phyloP scores from a whole-genome alignment of 2,113 vertebrate species.

The Melanostigma gelatinosum region DNA sequence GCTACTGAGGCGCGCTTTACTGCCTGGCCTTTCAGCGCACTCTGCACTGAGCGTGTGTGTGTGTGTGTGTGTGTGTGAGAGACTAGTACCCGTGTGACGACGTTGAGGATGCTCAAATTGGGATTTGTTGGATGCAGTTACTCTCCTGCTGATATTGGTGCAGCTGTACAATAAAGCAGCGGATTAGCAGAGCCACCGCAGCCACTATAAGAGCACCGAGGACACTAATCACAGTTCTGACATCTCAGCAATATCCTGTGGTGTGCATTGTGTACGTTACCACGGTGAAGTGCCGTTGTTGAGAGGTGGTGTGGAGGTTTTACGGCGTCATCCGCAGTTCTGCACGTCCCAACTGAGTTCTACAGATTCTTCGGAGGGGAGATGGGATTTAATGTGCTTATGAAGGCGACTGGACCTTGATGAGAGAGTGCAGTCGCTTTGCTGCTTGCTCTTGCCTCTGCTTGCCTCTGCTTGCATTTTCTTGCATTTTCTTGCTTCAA shows the following conservation, averaged over 20 bases:
- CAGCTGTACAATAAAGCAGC: constrained; percentile 62
- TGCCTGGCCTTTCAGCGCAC: constrained; percentile 66
- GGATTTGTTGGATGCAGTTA: constrained; percentile 45
- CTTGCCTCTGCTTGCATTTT: too few relatives aligned
- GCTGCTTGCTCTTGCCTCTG: too few relatives aligned
- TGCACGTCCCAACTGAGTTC: background rate
- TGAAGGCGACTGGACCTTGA: too few relatives aligned
- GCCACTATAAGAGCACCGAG: constrained; percentile 39
- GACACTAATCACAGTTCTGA: constrained; percentile 48
- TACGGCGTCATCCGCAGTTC: constrained; percentile 14
- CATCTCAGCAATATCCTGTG: constrained; percentile 45
- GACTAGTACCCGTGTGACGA: constrained; percentile 27
- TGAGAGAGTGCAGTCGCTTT: too few relatives aligned
- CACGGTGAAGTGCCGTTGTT: constrained; percentile 2
- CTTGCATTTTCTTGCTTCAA: too few relatives aligned
- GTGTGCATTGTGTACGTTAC: constrained; percentile 28
- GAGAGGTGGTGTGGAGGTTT: constrained; percentile 18
- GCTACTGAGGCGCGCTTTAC: constrained; percentile 73
- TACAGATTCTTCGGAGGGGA: constrained; percentile 24
- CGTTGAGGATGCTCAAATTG: constrained; percentile 24
- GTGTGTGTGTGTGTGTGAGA: too few relatives aligned
- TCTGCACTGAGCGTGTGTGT: constrained; percentile 15
- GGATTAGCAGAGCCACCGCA: constrained; percentile 51
- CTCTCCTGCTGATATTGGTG: constrained; percentile 53
- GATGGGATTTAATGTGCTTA: constrained; percentile 44